Evolutionary conservation across 2,888 invertebrate species (phyloP).

Genomic region (Philonicus albiceps): DNA sequence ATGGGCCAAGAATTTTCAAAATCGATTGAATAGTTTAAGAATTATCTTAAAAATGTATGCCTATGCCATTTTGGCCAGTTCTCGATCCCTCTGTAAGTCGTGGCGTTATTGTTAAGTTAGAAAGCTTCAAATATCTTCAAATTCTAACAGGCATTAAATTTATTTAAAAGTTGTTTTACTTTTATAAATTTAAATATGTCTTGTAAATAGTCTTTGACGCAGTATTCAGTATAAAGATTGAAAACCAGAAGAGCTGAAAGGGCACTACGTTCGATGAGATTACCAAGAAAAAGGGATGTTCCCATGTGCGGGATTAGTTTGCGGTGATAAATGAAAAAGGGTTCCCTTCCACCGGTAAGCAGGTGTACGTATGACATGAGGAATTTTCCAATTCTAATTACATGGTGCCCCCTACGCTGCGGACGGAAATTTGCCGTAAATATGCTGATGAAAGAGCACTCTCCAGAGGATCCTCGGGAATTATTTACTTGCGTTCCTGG

Average conservation of each 20-base stretch:
- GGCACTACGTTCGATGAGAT: not conserved
- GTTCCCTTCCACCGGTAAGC: not conserved
- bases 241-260: not conserved
- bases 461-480: not conserved
- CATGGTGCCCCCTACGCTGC: not conserved
- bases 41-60: no score
- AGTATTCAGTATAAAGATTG: no score
- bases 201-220: not conserved
- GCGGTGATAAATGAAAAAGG: not conserved
- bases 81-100: no score
- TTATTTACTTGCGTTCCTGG: not conserved
- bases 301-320: not conserved
- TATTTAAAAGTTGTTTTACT: not conserved
- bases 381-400: constrained; percentile 4
- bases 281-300: not conserved
- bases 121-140: no score
- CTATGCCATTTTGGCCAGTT: no score
- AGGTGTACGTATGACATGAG: not conserved
- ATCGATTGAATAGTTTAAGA: no score
- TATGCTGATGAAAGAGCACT: constrained; percentile 1
- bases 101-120: no score
- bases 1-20: no score
- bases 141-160: no score
- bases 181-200: not conserved
- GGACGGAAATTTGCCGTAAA: not conserved